Evolutionary conservation across 2,113 vertebrate species (phyloP).

Genomic region (Pangasianodon hypophthalmus): DNA sequence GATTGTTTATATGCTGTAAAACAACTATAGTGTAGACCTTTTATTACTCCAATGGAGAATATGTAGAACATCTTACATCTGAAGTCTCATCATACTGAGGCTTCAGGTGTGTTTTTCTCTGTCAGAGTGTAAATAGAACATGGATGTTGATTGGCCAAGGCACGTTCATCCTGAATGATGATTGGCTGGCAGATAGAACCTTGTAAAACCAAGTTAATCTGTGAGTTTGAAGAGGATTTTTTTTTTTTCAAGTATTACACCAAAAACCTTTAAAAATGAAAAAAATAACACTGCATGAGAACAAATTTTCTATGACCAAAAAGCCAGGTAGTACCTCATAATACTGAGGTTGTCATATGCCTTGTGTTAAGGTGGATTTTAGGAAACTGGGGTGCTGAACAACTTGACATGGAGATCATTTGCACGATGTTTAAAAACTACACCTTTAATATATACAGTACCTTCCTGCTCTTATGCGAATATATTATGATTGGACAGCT

Average conservation of each 20-base stretch:
- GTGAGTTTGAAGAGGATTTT: background rate
- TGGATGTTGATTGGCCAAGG: background rate
- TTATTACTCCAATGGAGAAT: background rate
- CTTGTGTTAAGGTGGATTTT: background rate
- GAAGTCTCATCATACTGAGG: background rate
- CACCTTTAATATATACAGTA: background rate
- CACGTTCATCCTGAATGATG: background rate
- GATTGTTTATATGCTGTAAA: background rate
- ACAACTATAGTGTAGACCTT: background rate
- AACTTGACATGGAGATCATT: background rate
- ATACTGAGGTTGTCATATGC: background rate
- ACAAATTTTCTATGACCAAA: background rate
- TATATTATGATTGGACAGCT: conserved; percentile 9
- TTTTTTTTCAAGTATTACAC: background rate
- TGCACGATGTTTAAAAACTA: background rate
- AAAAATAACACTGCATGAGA: background rate
- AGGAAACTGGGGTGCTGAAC: background rate
- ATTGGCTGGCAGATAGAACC: background rate
- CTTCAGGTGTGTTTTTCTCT: background rate
- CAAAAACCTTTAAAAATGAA: background rate
- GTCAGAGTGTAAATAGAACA: background rate
- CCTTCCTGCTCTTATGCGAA: conserved; percentile 10
- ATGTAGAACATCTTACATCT: background rate
- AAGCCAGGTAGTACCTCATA: background rate
- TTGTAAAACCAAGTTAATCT: background rate